Conservation (phyloP, 2,113 vertebrate genomes). For the Gobio gobio region DNA sequence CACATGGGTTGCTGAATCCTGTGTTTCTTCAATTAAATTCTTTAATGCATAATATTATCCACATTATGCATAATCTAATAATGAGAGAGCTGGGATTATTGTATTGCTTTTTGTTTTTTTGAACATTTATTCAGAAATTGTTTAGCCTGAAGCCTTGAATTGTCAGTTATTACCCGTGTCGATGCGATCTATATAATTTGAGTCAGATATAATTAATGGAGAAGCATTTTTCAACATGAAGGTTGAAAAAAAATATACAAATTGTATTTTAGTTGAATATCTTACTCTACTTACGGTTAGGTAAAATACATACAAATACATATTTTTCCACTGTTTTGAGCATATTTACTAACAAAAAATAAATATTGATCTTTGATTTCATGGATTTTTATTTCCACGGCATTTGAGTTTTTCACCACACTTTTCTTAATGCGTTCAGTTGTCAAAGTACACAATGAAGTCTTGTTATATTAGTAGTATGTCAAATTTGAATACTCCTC, state of each 20-base stretch:
- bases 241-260: background rate
- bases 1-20: background rate
- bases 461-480: background rate
- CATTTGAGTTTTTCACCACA: too few species aligned
- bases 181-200: background rate
- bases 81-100: background rate
- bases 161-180: background rate
- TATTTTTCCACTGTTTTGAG: too few species aligned
- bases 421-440: background rate
- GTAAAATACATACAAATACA: too few species aligned
- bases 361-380: too few species aligned
- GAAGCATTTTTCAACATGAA: background rate
- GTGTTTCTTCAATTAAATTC: background rate
- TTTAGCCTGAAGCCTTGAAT: background rate
- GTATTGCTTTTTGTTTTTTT: background rate
- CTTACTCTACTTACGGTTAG: too few species aligned
- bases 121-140: background rate
- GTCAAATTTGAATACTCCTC: background rate
- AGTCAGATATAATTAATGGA: background rate
- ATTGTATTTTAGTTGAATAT: too few species aligned
- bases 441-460: background rate
- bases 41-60: conserved; percentile 2
- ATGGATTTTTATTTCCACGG: too few species aligned
- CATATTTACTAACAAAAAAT: too few species aligned
- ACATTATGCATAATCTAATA: background rate